Base-by-base conservation (phyloP, 2,797 vertebrate species). In the Pachyuromys duprasi region DNA sequence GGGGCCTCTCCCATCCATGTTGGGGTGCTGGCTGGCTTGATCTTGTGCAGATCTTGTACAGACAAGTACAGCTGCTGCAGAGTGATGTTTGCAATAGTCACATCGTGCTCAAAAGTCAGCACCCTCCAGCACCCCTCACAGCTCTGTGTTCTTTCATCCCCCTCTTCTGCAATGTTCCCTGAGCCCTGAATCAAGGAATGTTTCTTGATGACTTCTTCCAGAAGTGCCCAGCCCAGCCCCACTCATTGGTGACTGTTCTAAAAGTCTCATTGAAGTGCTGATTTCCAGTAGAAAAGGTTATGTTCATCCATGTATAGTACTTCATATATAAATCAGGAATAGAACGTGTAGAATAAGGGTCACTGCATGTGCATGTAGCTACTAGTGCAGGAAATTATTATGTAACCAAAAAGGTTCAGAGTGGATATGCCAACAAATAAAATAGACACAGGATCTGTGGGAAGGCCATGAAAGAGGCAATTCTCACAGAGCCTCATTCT, bases 371-470 rank as follows among this genome's bases (percentile, higher is more conserved):
- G 28, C n/a, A n/a, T n/a, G n/a, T n/a, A n/a, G 9, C 74, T 24
- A 45, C 36, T 39, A 60, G 17, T 78, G 20, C 45, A 14, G 22
- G 81, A 79, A 15, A 55, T 14, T 24, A 20, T 17, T 12, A 5
- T 33, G 7, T n/a, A 24, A 31, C n/a, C 31, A 39, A 14, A 79
- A 36, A 31, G 36, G 15, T 24, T 14, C 2, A 55, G 17, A 53
- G 18, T 3, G 24, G 55, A 11, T 22, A 24, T 24, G 75, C 63
- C 62, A 42, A 20, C 42, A 28, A 31, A 49, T 22, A 70, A 72
- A n/a, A 83, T 3, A 62, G 53, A 24, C 24, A 6, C 0, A 17
- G 76, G 1, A 7, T 18, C 20, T 26, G 24, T 2, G 2, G 8
- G 57, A 67, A 67, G n/a, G n/a, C 53, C 53, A 53, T 45, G 74